Conservation (phyloP, 2,797 vertebrate species). For the Enteromius mattozi region DNA sequence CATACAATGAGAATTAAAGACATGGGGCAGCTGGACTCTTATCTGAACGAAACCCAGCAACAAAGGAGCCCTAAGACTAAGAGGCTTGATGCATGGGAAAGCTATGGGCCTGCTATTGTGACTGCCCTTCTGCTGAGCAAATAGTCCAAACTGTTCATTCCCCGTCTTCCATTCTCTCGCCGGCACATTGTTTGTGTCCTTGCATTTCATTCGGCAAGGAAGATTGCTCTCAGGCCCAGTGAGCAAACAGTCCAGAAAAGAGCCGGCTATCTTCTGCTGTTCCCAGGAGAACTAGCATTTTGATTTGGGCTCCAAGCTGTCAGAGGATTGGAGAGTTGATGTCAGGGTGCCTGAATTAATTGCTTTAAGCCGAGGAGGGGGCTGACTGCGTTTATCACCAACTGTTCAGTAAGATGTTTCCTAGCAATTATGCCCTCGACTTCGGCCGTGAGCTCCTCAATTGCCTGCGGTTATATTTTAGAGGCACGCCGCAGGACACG, state of each 20-base stretch:
- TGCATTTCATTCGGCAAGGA: slow-evolving; percentile 99
- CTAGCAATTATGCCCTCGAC: slow-evolving; percentile 75
- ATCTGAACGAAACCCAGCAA: slow-evolving; percentile 91
- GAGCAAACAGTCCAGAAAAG: slow-evolving; percentile 99
- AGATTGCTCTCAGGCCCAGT: slow-evolving; percentile 99
- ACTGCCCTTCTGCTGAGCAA: slow-evolving; percentile 99
- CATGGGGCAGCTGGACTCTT: slow-evolving; percentile 96
- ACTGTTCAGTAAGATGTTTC: slow-evolving; percentile 91
- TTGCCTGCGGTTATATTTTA: slow-evolving; percentile 78
- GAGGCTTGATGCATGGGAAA: slow-evolving; percentile 98
- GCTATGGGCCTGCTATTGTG: slow-evolving; percentile 96
- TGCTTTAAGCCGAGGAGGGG: slow-evolving; percentile 96
- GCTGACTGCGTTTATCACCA: slow-evolving; percentile 88
- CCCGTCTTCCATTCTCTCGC: slow-evolving; percentile 99
- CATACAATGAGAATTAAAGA: slow-evolving; percentile 81
- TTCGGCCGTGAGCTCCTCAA: slow-evolving; percentile 45
- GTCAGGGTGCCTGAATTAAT: slow-evolving; percentile 99
- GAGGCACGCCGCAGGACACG: slow-evolving; percentile 63
- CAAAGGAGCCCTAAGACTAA: slow-evolving; percentile 95
- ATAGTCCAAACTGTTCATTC: slow-evolving; percentile 99
- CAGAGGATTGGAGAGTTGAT: slow-evolving; percentile 99
- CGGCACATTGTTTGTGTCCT: slow-evolving; percentile 99
- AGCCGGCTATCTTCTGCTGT: slow-evolving; percentile 96
- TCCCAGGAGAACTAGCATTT: slow-evolving; percentile 99
- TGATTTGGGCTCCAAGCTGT: slow-evolving; percentile 99